Evolutionary conservation across 1,140 invertebrate genomes (phyloP), one percentile per base, ranked within the genome.

Genomic region (Leptinotarsa undecemlineata): DNA sequence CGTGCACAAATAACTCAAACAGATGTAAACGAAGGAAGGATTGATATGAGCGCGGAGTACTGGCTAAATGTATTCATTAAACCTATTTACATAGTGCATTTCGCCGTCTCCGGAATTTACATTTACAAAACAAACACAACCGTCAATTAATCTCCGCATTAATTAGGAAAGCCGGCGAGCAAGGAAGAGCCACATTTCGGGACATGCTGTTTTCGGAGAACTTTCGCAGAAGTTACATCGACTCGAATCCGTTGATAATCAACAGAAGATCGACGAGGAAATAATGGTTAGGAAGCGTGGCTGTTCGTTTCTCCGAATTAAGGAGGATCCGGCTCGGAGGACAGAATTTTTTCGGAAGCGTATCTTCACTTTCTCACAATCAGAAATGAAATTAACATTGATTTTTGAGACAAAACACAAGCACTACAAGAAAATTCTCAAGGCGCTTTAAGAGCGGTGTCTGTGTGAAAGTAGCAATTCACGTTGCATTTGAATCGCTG

Each of bases 1-100:
- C 72, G 74, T 75, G 74, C 63, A 33, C 63, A 76, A 77, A 79
- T 79, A 76, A 79, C 77, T 79, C 78, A 79, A 79, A 79, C 78
- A 79, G 78, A 75, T 79, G 78, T 79, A 79, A 79, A 79, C 78
- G 78, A 76, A 79, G 78, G 78, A 79, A 79, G 78, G 78, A 79
- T 79, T 79, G 78, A 79, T 79, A 79, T 77, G 74, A 78, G 72
- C 72, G 68, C 47, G 47, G 67, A 70, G 76, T 71, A 72, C 74
- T 75, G 73, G 74, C 74, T 79, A 79, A 79, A 79, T 79, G 78
- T 79, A 79, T 79, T 79, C 78, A 79, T 79, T 79, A 78, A 77
- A 78, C 64, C 74, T 79, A 79, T 79, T 79, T 79, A 79, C 78
- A 78, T 79, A 79, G 76, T 42, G 63, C 71, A 72, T 73, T 73